Conservation (phyloP, 2,113 vertebrate genomes). For the Rhizomys pruinosus region DNA sequence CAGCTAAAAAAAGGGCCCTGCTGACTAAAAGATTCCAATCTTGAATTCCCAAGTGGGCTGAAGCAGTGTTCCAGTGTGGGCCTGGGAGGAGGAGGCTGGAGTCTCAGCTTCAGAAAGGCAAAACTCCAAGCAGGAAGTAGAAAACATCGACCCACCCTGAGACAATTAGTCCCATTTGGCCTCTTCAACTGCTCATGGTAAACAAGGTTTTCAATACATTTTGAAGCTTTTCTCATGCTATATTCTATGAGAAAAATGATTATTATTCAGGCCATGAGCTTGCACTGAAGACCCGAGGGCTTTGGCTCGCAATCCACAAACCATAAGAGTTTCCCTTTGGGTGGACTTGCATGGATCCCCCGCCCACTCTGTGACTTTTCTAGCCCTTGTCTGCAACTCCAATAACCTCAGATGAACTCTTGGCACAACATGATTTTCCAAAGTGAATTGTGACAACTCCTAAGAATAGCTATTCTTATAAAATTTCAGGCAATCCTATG, state of each 20-base stretch:
- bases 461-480: not conserved
- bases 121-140: not conserved
- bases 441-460: not conserved
- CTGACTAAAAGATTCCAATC: conserved; percentile 47
- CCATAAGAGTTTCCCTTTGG: not conserved
- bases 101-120: not conserved
- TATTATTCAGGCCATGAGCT: conserved; percentile 22
- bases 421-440: not conserved
- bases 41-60: conserved; percentile 32
- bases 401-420: conserved; percentile 7
- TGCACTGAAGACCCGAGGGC: not conserved
- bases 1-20: conserved; percentile 24
- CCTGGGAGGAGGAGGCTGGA: not conserved
- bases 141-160: not conserved
- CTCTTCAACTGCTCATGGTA: not conserved
- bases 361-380: not conserved
- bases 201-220: conserved; percentile 39
- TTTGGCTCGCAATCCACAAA: conserved; percentile 27
- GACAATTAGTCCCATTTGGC: conserved; percentile 31
- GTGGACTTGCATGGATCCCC: not conserved
- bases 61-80: not conserved
- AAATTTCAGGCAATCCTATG: not conserved
- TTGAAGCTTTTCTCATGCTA: conserved; percentile 18
- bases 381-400: conserved; percentile 2
- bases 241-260: conserved; percentile 26